Evolutionary conservation across 2,797 vertebrate species (phyloP).

Genomic region (Mormyrops boulengeri): DNA sequence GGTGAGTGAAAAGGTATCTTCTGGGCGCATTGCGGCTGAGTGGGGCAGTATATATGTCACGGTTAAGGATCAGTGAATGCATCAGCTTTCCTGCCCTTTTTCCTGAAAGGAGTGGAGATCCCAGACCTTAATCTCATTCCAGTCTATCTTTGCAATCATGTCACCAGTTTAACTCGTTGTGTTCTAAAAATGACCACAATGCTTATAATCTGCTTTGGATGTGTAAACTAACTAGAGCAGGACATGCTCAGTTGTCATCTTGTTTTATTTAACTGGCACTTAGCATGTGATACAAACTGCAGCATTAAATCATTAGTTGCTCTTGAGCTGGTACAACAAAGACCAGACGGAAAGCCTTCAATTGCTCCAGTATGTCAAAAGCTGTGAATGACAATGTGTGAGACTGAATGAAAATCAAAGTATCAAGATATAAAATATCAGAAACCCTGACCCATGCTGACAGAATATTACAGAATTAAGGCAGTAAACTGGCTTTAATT

Average conservation of each 20-base stretch:
- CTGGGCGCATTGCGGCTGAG: not conserved
- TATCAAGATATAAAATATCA: not conserved
- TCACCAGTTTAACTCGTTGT: not conserved
- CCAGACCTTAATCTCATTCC: not conserved
- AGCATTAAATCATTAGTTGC: not conserved
- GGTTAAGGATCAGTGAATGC: not conserved
- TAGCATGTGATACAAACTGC: not conserved
- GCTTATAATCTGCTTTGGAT: not conserved
- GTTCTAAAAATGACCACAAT: not conserved
- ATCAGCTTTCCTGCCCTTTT: not conserved
- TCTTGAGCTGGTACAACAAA: not conserved
- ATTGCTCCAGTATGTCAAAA: not conserved
- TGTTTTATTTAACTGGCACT: constrained; percentile 6
- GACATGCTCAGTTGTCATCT: not conserved
- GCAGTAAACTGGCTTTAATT: not conserved
- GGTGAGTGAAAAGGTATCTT: not conserved
- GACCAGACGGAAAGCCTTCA: not conserved
- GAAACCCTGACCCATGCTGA: not conserved
- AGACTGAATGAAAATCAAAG: not conserved
- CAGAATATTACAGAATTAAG: not conserved
- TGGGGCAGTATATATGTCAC: not conserved
- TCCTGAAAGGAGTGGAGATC: not conserved
- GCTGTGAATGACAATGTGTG: not conserved
- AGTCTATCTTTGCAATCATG: not conserved
- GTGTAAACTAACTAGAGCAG: not conserved